Conservation (phyloP, 2,113 vertebrate species). For the Spea multiplicata region DNA sequence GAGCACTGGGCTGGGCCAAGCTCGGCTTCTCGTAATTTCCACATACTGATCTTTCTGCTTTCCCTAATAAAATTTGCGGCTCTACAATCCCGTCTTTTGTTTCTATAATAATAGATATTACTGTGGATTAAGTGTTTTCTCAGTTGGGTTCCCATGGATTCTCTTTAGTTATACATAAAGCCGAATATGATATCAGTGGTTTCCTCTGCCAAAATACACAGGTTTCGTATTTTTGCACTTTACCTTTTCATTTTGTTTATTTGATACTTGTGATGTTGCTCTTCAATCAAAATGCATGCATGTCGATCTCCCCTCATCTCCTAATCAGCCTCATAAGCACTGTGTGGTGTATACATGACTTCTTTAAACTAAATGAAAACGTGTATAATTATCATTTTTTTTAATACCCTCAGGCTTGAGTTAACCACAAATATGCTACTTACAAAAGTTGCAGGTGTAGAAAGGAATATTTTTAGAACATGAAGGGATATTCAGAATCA, state of each 20-base stretch:
- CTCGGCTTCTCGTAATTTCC: too few relatives aligned
- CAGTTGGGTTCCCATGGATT: conserved; percentile 6
- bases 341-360: conserved; percentile 13
- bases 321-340: conserved; percentile 16
- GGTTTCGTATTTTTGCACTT: conserved; percentile 3
- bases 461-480: conserved; percentile 34
- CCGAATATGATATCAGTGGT: neutral
- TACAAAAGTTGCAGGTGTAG: conserved; percentile 29
- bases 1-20: too few relatives aligned
- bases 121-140: neutral
- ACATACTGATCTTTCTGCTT: too few relatives aligned
- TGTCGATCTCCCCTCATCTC: neutral
- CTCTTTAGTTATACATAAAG: neutral
- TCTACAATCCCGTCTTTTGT: too few relatives aligned
- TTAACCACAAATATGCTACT: conserved; percentile 36
- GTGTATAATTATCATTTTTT: conserved; percentile 30
- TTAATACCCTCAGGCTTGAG: conserved; percentile 4
- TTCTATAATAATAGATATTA: too few relatives aligned
- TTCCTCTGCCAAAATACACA: neutral
- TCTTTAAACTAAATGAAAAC: conserved; percentile 36
- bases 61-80: too few relatives aligned
- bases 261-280: conserved; percentile 18
- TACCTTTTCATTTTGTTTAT: conserved; percentile 23
- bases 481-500: conserved; percentile 17
- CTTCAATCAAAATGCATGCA: conserved; percentile 10